These are phyloP conservation scores for Galbula dea DNA, from an alignment of 2,113 vertebrate genomes.

Conservation along the genomic window DNA sequence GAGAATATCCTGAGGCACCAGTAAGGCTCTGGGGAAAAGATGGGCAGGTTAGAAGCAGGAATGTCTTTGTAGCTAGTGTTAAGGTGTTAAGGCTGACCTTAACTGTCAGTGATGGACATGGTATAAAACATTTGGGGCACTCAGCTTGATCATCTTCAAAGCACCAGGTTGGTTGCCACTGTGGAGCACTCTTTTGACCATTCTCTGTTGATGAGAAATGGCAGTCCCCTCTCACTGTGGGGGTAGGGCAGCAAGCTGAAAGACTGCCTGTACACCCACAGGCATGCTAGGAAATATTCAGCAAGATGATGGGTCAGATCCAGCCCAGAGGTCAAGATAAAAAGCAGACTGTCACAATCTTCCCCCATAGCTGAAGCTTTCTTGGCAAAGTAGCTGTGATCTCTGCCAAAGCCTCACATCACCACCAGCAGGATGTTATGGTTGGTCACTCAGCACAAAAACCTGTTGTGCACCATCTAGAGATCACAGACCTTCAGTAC, in stretches of 20 bases:
- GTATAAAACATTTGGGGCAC: rapidly evolving
- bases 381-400: background rate
- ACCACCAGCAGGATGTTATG: background rate
- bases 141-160: background rate
- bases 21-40: background rate
- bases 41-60: background rate
- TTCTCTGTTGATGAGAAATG: background rate
- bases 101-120: background rate
- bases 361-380: background rate
- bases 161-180: rapidly evolving
- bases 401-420: rapidly evolving
- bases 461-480: background rate
- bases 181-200: rapidly evolving
- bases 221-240: rapidly evolving
- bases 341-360: background rate
- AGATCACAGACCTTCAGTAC: background rate
- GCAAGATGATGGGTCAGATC: background rate
- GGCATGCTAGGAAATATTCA: background rate
- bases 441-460: background rate
- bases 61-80: background rate
- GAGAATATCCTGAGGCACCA: rapidly evolving
- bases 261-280: background rate
- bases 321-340: background rate
- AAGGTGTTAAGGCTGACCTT: background rate
- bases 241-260: background rate